A percentile compares a stretch with the other conserved stretches of the same genome.
These are phyloP conservation scores for Crossaster papposus DNA, from an alignment of 53 echinoderm and acorn worm genomes.

Conservation along the genomic window DNA sequence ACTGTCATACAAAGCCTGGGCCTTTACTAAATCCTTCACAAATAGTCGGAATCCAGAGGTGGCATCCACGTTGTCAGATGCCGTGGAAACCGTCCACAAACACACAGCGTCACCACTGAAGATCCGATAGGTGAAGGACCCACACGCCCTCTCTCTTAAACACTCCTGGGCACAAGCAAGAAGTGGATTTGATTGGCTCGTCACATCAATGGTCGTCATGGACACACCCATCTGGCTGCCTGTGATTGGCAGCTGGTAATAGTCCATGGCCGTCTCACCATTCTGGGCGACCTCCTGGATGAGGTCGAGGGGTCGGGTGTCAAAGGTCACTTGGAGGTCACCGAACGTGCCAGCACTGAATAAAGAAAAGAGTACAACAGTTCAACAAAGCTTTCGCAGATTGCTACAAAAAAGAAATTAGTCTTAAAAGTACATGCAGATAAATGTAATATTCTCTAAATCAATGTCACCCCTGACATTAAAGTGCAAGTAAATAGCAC, in stretches of 20 bases:
- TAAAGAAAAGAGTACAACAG: neutral
- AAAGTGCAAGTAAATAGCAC: too few species aligned
- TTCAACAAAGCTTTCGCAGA: too few species aligned
- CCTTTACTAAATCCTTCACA: constrained; percentile 77
- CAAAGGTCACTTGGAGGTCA: constrained; percentile 85
- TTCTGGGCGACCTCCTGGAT: constrained; percentile 61
- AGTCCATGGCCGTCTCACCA: constrained; percentile 69
- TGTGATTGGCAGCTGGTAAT: constrained; percentile 78
- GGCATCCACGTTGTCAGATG: constrained; percentile 62
- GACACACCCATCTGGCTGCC: constrained; percentile 76
- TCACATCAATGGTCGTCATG: constrained; percentile 79
- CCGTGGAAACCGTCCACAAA: constrained; percentile 76
- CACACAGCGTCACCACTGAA: constrained; percentile 74
- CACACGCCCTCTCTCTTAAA: constrained; percentile 84
- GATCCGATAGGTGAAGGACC: constrained; percentile 75
- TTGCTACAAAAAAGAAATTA: neutral
- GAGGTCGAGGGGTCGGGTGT: constrained; percentile 78
- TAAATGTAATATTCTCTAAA: too few species aligned
- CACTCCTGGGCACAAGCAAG: constrained; percentile 81
- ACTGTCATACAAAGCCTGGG: constrained; percentile 88
- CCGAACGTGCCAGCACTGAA: constrained; percentile 90
- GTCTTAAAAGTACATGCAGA: neutral
- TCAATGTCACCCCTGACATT: too few species aligned
- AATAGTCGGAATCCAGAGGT: constrained; percentile 81
- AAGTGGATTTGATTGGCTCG: constrained; percentile 66